Conservation (phyloP, 2,888 invertebrate genomes). For the Operophtera brumata region DNA sequence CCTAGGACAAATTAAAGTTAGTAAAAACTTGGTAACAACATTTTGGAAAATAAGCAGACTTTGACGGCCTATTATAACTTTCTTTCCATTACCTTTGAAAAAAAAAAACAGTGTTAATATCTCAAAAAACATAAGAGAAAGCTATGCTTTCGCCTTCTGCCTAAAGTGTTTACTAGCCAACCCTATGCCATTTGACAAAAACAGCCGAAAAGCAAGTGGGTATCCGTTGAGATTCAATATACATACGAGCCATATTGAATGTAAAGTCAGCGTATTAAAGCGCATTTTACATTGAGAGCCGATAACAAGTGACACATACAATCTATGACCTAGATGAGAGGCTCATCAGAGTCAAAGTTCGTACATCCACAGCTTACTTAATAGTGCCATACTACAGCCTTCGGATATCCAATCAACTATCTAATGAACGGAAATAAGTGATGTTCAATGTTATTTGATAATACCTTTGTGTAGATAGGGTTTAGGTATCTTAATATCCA, state of each 20-base stretch:
- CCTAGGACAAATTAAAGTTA: too few species aligned
- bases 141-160: too few species aligned
- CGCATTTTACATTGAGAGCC: not conserved
- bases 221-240: too few species aligned
- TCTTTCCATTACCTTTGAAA: too few species aligned
- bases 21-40: too few species aligned
- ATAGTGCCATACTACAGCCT: constrained; percentile 48
- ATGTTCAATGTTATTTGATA: constrained; percentile 36
- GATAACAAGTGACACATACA: constrained; percentile 2
- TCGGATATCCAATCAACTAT: constrained; percentile 72
- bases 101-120: too few species aligned
- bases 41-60: too few species aligned
- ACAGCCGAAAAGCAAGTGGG: too few species aligned
- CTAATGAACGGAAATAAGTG: constrained; percentile 66
- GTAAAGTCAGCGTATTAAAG: constrained; percentile 3
- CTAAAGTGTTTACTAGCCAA: too few species aligned
- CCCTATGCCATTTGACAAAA: too few species aligned
- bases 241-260: not conserved
- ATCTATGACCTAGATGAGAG: constrained; percentile 41
- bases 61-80: too few species aligned
- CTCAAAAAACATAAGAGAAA: too few species aligned
- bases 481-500: not conserved
- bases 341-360: constrained; percentile 68
- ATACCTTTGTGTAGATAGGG: not conserved
- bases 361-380: constrained; percentile 40